These are phyloP conservation scores for Cydia strobilella DNA, from an alignment of 1,140 invertebrate species.

Conservation along the genomic window DNA sequence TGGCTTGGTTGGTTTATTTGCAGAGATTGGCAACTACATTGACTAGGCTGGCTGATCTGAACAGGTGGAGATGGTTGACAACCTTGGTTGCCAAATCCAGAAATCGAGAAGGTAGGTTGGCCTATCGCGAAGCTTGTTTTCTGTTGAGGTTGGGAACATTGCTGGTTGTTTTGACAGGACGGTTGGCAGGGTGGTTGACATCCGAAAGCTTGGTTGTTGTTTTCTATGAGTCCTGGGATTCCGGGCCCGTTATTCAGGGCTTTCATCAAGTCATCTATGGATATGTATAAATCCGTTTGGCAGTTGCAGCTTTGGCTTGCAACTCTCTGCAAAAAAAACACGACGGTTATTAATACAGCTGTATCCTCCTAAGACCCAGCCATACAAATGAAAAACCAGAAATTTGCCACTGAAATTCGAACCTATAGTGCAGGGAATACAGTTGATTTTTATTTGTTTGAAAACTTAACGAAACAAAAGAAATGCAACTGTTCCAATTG, in stretches of 20 bases:
- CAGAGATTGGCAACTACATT: neutral
- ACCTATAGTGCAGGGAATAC: too few relatives aligned
- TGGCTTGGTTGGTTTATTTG: neutral
- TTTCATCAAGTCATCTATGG: constrained; percentile 5
- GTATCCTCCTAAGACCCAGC: too few relatives aligned
- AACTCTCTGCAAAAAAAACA: constrained; percentile 13
- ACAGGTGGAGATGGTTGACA: too few relatives aligned
- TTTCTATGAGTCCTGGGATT: neutral
- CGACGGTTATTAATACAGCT: too few relatives aligned
- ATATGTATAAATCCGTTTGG: constrained; percentile 3
- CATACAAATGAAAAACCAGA: too few relatives aligned
- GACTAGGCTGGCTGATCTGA: too few relatives aligned
- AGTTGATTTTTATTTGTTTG: too few relatives aligned
- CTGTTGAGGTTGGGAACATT: neutral
- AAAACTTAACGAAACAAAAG: too few relatives aligned
- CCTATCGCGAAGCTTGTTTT: neutral
- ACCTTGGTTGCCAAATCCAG: neutral
- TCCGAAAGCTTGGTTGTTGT: neutral
- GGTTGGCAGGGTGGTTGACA: neutral
- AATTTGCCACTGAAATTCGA: too few relatives aligned
- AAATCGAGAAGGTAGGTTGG: neutral
- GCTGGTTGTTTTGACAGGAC: neutral
- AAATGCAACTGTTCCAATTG: too few relatives aligned
- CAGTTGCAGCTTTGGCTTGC: neutral
- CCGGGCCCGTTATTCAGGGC: neutral